Conservation (phyloP, 2,797 vertebrate genomes). For the Xiphorhynchus erythropygius region DNA sequence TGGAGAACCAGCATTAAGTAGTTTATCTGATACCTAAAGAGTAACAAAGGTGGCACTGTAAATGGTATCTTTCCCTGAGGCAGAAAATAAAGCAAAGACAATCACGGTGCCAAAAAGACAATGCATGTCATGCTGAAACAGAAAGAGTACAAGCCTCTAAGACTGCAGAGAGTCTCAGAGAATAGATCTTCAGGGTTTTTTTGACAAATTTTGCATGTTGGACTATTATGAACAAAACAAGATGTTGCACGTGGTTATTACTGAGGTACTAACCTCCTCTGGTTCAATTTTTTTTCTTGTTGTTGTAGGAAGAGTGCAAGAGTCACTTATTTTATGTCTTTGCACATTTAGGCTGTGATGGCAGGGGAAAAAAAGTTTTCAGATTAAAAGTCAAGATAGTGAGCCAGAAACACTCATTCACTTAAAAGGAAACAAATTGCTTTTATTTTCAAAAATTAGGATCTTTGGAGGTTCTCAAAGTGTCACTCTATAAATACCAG, state of each 20-base stretch:
- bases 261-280: background rate
- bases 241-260: constrained; percentile 28
- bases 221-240: constrained; percentile 55
- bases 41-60: constrained; percentile 45
- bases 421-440: background rate
- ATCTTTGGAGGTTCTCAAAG: background rate
- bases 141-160: constrained; percentile 50
- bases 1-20: constrained; percentile 33
- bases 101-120: constrained; percentile 58
- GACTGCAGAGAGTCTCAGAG: constrained; percentile 39
- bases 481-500: background rate
- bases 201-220: constrained; percentile 58
- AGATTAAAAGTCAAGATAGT: constrained; percentile 7
- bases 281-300: constrained; percentile 30
- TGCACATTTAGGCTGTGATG: background rate
- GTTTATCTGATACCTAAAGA: constrained; percentile 60
- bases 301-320: background rate
- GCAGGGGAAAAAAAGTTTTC: background rate
- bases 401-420: background rate
- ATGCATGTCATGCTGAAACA: constrained; percentile 58
- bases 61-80: constrained; percentile 61
- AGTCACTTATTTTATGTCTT: constrained; percentile 3
- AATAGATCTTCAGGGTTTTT: constrained; percentile 61
- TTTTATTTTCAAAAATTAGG: background rate
- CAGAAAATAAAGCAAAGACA: constrained; percentile 52